These are phyloP conservation scores for Napeogenes inachia DNA, from an alignment of 2,888 invertebrate species.

Conservation along the genomic window DNA sequence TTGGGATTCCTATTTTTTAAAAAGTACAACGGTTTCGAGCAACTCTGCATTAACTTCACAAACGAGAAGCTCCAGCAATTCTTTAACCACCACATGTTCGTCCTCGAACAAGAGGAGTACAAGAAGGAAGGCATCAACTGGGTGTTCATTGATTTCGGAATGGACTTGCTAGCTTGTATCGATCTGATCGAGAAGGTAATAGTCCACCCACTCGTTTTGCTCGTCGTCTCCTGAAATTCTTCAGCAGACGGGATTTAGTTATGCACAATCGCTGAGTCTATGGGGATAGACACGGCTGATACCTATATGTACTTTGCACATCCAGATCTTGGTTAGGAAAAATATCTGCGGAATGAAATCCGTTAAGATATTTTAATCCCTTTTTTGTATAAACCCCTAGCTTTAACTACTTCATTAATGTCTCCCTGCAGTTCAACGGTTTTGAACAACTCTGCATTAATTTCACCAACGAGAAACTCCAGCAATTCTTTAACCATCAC, in stretches of 20 bases:
- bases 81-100: constrained; percentile 99
- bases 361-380: constrained; percentile 48
- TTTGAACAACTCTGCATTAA: constrained; percentile 99
- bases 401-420: constrained; percentile 62
- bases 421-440: constrained; percentile 89
- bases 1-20: constrained; percentile 58
- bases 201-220: constrained; percentile 40
- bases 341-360: constrained; percentile 67
- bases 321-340: constrained; percentile 40
- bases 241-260: constrained; percentile 41
- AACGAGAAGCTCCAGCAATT: constrained; percentile 98
- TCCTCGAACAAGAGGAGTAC: constrained; percentile 98
- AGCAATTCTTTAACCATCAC: constrained; percentile 99
- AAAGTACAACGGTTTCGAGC: constrained; percentile 97
- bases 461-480: constrained; percentile 98
- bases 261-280: constrained; percentile 35
- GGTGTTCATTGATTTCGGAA: constrained; percentile 98
- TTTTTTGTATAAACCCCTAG: constrained; percentile 36
- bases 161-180: constrained; percentile 97
- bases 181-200: constrained; percentile 96
- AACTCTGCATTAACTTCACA: constrained; percentile 99
- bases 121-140: constrained; percentile 95
- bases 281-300: constrained; percentile 38
- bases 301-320: constrained; percentile 31
- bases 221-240: constrained; percentile 39